Base-by-base conservation (phyloP, 2,888 invertebrate genomes). In the Poecilobothrus nobilitatus region DNA sequence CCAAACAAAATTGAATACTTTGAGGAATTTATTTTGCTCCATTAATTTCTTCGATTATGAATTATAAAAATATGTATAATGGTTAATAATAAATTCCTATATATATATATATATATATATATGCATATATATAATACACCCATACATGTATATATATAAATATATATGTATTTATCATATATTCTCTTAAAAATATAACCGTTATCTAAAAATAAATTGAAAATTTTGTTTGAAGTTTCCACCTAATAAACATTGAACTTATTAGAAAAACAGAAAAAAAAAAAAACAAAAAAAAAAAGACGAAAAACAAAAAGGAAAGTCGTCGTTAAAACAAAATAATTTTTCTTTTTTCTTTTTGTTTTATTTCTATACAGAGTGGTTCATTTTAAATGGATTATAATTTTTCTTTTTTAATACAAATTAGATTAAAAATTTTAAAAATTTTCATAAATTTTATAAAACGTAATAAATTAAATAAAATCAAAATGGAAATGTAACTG, bases 21-120 rank as follows among this genome's bases (percentile, higher is more conserved):
- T 53, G 53, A 18, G 18, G 53, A 53, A 53, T 53, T 53, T n/a
- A 53, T 9, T 53, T 53, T 53, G 53, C 53, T 53, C 53, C 18
- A 53, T 53, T 53, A 53, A 53, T 18, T 53, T 53, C 53, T 53
- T 53, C 53, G 53, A 53, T 53, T 53, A 53, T 53, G 53, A 53
- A n/a, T 53, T 53, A 41, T 41, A 15, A 41, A 41, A n/a, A n/a
- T n/a, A 41, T 12, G 27, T 27, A 37, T 37, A 1, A 18, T 18
- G 53, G 12, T 53, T 53, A 53, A 53, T 15, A 15, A 53, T 53
- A 53, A 18, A 53, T n/a, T 18, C 53, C 5, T 27, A 5, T 27
- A 27, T 4, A 4, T n/a, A n/a, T n/a, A n/a, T n/a, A n/a, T n/a
- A n/a, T n/a, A n/a, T n/a, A n/a, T n/a, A n/a, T n/a, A n/a, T n/a